phyloP scores from a whole-genome alignment of 2,113 vertebrate species.

The Shinisaurus crocodilurus region DNA sequence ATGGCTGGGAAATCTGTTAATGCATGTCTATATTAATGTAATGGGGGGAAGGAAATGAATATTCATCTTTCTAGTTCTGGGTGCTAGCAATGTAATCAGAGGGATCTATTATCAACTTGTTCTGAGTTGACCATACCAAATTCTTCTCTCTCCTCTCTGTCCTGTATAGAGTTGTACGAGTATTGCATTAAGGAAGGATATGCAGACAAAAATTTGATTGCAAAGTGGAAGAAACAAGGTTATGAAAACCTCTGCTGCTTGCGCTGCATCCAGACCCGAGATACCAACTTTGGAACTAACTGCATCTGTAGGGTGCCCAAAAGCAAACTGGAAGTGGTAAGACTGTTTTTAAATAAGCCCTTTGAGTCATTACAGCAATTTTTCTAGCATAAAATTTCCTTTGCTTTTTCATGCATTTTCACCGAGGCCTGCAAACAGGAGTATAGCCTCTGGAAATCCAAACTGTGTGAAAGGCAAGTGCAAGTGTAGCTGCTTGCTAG shows the following conservation, averaged over 20 bases:
- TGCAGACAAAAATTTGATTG: conserved; percentile 96
- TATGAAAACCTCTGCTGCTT: conserved; percentile 98
- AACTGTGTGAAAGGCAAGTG: neutral
- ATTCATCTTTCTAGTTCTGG: neutral
- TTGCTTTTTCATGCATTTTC: neutral
- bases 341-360: conserved; percentile 25
- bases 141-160: neutral
- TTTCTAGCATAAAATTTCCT: neutral
- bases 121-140: neutral
- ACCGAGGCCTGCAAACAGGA: neutral
- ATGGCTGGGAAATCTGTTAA: rapidly evolving
- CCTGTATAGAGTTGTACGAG: conserved; percentile 90
- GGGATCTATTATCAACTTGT: neutral
- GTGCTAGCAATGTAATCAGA: neutral
- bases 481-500: neutral
- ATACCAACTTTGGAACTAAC: conserved; percentile 98
- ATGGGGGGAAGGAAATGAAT: neutral
- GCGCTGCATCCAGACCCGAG: conserved; percentile 96
- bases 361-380: too few species aligned
- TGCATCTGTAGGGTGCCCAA: conserved; percentile 99
- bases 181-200: conserved; percentile 98
- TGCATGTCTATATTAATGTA: rapidly evolving
- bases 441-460: neutral
- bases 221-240: conserved; percentile 99
- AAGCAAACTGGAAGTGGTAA: conserved; percentile 98